phyloP scores from a whole-genome alignment of 2,797 vertebrate genomes.

The Hydrophis major region DNA sequence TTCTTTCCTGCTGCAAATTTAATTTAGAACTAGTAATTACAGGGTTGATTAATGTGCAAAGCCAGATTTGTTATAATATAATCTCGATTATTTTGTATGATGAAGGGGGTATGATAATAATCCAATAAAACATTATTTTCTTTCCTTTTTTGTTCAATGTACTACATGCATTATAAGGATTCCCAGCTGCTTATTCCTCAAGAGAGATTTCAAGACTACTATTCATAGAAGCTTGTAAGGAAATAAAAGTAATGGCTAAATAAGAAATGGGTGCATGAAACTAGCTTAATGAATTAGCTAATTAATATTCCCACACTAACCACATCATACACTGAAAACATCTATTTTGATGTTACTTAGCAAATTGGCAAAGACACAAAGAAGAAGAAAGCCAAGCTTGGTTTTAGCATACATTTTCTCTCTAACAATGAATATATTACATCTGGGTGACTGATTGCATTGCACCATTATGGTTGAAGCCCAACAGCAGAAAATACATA shows the following conservation, averaged over 20 bases:
- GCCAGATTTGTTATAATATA: not conserved
- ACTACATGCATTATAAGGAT: not conserved
- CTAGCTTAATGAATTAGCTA: not conserved
- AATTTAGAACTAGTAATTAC: not conserved
- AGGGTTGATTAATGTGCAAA: not conserved
- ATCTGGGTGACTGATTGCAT: not conserved
- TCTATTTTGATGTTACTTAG: not conserved
- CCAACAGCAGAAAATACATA: not conserved
- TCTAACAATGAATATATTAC: not conserved
- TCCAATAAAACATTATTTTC: not conserved
- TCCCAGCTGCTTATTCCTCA: not conserved
- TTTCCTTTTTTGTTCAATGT: not conserved
- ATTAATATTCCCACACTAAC: not conserved
- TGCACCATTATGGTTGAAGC: not conserved
- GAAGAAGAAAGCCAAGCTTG: not conserved
- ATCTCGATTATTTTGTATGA: not conserved
- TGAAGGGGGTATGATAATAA: not conserved
- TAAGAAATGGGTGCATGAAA: not conserved
- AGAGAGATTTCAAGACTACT: not conserved
- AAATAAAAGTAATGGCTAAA: not conserved
- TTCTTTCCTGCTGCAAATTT: not conserved
- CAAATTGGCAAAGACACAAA: not conserved
- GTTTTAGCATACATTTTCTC: not conserved
- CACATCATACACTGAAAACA: not conserved
- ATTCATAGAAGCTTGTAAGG: not conserved